phyloP scores from a whole-genome alignment of 2,888 invertebrate genomes.

The Elysia crispata region DNA sequence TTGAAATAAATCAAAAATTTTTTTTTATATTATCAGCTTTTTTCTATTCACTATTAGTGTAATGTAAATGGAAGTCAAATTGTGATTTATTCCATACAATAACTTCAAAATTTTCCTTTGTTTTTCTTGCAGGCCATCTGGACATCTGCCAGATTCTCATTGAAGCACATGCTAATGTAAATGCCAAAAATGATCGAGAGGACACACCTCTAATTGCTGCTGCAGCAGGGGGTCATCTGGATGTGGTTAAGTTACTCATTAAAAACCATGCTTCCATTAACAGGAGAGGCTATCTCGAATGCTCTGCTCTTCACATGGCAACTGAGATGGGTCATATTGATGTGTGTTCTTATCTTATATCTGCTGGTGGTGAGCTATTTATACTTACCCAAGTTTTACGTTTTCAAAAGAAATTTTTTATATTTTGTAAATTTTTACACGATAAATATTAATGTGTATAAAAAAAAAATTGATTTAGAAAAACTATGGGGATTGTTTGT shows the following conservation, averaged over 20 bases:
- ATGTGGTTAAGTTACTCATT: slow-evolving; percentile 67
- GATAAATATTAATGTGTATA: no score
- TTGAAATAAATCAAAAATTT: no score
- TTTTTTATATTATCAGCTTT: no score
- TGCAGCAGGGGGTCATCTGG: slow-evolving; percentile 66
- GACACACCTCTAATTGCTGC: slow-evolving; percentile 73
- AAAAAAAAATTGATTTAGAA: no score
- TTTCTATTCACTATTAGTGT: no score
- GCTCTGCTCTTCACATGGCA: slow-evolving; percentile 71
- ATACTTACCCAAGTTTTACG: no score
- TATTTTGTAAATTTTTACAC: background rate
- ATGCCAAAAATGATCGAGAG: slow-evolving; percentile 63
- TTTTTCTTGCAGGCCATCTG: slow-evolving; percentile 52
- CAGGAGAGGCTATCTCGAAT: slow-evolving; percentile 67
- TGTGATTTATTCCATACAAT: no score
- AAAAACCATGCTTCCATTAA: slow-evolving; percentile 66
- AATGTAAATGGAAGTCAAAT: no score
- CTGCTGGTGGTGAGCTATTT: slow-evolving; percentile 30
- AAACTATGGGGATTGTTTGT: no score
- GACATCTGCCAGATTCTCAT: slow-evolving; percentile 65
- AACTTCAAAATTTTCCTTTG: no score
- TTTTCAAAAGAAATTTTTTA: no score
- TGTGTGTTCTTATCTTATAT: slow-evolving; percentile 55
- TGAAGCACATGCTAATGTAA: slow-evolving; percentile 65
- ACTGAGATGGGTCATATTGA: slow-evolving; percentile 69